phyloP scores from a whole-genome alignment of 2,888 invertebrate species.

The Acrobasis consociella region DNA sequence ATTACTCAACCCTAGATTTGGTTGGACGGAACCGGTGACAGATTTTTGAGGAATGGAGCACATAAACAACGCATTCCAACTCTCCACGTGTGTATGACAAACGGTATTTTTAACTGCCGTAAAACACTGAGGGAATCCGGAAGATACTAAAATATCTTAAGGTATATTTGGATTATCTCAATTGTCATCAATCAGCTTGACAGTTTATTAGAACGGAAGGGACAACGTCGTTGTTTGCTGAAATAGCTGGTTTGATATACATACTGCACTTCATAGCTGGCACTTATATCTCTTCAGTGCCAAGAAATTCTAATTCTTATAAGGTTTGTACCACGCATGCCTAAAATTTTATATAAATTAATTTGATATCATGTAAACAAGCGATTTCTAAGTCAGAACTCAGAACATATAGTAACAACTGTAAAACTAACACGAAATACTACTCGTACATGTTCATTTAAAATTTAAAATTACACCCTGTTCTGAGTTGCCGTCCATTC shows the following conservation, averaged over 20 bases:
- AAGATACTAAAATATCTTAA: conserved; percentile 7
- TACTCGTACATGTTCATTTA: conserved; percentile 1
- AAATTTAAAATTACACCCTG: conserved; percentile 12
- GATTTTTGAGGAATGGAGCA: background rate
- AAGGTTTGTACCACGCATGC: background rate
- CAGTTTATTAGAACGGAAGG: background rate
- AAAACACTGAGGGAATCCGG: conserved; percentile 10
- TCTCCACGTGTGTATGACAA: conserved; percentile 6
- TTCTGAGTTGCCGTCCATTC: background rate
- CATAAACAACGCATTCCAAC: conserved; percentile 9
- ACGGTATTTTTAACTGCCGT: background rate
- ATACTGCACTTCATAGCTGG: too few species aligned
- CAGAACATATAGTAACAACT: background rate
- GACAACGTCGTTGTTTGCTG: too few species aligned
- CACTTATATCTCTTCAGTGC: too few species aligned
- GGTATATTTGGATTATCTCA: background rate
- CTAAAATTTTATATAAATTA: background rate
- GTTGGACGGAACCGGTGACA: background rate
- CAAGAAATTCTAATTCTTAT: background rate
- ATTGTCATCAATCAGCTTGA: background rate
- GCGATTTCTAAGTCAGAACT: background rate
- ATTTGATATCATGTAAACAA: background rate
- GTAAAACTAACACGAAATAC: background rate
- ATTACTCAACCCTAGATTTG: conserved; percentile 13
- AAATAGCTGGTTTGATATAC: too few species aligned